phyloP scores from a whole-genome alignment of 2,888 invertebrate genomes.

The Opisthograptis luteolata region DNA sequence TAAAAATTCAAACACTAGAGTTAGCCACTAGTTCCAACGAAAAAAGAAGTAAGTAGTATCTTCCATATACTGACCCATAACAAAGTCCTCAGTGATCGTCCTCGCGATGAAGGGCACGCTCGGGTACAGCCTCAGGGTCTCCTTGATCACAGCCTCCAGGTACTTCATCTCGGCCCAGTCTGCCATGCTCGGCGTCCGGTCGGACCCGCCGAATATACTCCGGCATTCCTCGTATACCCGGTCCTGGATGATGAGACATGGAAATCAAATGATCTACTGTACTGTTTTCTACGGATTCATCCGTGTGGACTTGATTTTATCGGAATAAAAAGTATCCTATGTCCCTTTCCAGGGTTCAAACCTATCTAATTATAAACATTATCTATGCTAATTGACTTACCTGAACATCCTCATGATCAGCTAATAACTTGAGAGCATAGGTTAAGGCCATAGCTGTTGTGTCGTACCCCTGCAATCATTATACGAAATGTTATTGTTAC shows the following conservation, averaged over 20 bases:
- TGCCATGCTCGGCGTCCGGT: constrained; percentile 77
- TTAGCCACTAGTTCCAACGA: too few species aligned
- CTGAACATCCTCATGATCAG: constrained; percentile 57
- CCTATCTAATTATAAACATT: background rate
- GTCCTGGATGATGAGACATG: constrained; percentile 47
- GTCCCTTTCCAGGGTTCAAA: too few species aligned
- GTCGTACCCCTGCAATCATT: constrained; percentile 80
- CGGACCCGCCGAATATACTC: constrained; percentile 58
- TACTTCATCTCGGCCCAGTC: constrained; percentile 86
- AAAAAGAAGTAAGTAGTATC: too few species aligned
- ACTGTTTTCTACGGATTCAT: too few species aligned
- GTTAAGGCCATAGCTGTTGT: constrained; percentile 75
- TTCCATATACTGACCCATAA: constrained; percentile 73
- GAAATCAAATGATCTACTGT: background rate
- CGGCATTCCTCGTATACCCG: constrained; percentile 70
- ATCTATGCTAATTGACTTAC: constrained; percentile 26
- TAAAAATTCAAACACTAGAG: too few species aligned
- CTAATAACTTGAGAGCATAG: constrained; percentile 70
- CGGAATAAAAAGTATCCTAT: too few species aligned
- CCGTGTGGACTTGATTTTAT: too few species aligned
- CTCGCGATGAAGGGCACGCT: constrained; percentile 88
- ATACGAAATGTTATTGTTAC: constrained; percentile 49
- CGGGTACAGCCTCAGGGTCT: constrained; percentile 86
- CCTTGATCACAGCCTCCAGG: constrained; percentile 88
- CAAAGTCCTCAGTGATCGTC: constrained; percentile 83